Conservation (phyloP, 2,797 vertebrate genomes). For the Hyperoplus lanceolatus region DNA sequence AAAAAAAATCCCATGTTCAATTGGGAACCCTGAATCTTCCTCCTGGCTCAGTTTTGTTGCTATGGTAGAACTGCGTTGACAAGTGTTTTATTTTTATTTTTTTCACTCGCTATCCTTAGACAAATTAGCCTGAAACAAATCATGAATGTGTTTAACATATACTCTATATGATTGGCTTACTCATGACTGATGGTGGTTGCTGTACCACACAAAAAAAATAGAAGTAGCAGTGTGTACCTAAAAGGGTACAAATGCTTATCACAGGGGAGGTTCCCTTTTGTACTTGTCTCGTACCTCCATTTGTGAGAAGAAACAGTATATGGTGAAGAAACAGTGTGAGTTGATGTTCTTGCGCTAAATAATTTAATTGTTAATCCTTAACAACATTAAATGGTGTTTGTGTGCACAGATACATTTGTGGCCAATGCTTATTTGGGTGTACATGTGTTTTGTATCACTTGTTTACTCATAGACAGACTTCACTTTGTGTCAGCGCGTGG, state of each 20-base stretch:
- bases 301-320: neutral
- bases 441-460: constrained; percentile 28
- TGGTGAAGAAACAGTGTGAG: neutral
- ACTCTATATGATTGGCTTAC: neutral
- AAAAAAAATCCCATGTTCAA: neutral
- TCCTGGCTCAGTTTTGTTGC: neutral
- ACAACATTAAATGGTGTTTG: neutral
- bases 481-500: constrained; percentile 20
- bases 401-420: neutral
- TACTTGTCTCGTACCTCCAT: no score
- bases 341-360: neutral
- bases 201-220: neutral
- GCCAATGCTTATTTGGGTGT: neutral
- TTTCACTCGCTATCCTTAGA: neutral
- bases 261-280: no score
- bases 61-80: neutral
- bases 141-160: constrained; percentile 5
- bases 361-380: neutral
- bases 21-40: neutral
- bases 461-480: constrained; percentile 14
- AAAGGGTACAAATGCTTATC: no score
- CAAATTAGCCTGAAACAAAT: constrained; percentile 19
- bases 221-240: no score
- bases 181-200: neutral
- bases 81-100: constrained; percentile 3